Evolutionary conservation across 2,888 invertebrate species (phyloP), one percentile per base, ranked within the genome.

Genomic region (Sminthurinus aureus): DNA sequence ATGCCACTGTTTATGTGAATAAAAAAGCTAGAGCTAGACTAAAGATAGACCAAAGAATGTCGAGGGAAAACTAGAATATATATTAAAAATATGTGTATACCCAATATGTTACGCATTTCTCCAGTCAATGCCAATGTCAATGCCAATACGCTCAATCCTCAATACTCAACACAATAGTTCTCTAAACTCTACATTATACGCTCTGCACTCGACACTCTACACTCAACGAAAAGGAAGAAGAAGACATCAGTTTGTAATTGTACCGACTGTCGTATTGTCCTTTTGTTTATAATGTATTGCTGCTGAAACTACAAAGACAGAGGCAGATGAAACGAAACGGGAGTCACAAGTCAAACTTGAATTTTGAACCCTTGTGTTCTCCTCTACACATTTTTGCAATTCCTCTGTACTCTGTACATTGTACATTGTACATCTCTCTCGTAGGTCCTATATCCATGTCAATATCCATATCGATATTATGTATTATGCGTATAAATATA

Each of bases 351-450:
- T 38, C 38, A 38, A 38, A 38, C 38, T 38, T 38, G 38, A 38
- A 38, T 38, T 50, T 26, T 24, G 20, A 22, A 13, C n/a, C n/a
- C n/a, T n/a, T n/a, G n/a, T n/a, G 69, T 38, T 18, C 71, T 13
- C 13, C 74, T 81, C 64, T 81, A 74, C 74, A 75, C 81, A 81
- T 81, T 81, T 81, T 81, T 81, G 74, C 74, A 74, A 81, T 81
- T 81, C 81, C 38, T 81, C 81, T 26, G 38, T n/a, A n/a, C 67
- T n/a, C 67, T n/a, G 11, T 24, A 20, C 71, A 71, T 64, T 11
- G 13, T n/a, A 15, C 79, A 15, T 26, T 20, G 50, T 80, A n/a
- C 0, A 52, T 73, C 69, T 22, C 71, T 26, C 64, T 26, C 24
- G 26, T 69, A 20, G n/a, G 12, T 50, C 74, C 18, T 8, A 79